These are phyloP conservation scores for Esperia sulphurella DNA, from an alignment of 2,888 invertebrate species.

Conservation along the genomic window DNA sequence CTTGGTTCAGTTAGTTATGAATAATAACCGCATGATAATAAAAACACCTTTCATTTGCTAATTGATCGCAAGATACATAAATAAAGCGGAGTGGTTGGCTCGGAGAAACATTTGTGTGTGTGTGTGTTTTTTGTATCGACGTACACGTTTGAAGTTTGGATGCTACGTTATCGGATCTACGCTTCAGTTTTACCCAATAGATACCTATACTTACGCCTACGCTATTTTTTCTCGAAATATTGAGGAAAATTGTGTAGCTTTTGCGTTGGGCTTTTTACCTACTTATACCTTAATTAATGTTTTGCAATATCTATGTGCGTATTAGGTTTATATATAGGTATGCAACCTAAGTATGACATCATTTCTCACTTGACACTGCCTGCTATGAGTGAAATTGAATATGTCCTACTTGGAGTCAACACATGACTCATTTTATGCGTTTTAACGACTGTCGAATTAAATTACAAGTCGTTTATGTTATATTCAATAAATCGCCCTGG, in stretches of 20 bases:
- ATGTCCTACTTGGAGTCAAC: conserved; percentile 28
- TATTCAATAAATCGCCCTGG: conserved; percentile 53
- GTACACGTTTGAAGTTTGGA: conserved; percentile 35
- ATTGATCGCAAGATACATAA: conserved; percentile 3
- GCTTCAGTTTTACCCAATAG: background rate
- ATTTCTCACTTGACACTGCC: conserved; percentile 23
- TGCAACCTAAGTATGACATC: conserved; percentile 30
- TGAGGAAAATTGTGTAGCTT: background rate
- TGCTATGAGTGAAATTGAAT: conserved; percentile 30
- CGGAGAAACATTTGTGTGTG: conserved; percentile 30
- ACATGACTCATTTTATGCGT: conserved; percentile 49
- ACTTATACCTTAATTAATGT: background rate
- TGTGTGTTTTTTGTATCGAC: conserved; percentile 38
- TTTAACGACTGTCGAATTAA: conserved; percentile 43
- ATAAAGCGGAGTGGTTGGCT: conserved; percentile 16
- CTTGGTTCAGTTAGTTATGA: conserved; percentile 14
- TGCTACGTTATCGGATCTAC: conserved; percentile 24
- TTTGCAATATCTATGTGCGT: background rate
- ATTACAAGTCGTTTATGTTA: conserved; percentile 65
- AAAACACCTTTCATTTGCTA: conserved; percentile 4
- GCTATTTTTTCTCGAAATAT: background rate
- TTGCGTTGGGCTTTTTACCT: background rate
- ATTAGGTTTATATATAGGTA: conserved; percentile 5
- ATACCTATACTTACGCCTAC: background rate
- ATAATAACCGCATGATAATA: conserved; percentile 11